Evolutionary conservation across 2,113 vertebrate species (phyloP), one percentile per base, ranked within the genome.

Genomic region (Cathartes aura): DNA sequence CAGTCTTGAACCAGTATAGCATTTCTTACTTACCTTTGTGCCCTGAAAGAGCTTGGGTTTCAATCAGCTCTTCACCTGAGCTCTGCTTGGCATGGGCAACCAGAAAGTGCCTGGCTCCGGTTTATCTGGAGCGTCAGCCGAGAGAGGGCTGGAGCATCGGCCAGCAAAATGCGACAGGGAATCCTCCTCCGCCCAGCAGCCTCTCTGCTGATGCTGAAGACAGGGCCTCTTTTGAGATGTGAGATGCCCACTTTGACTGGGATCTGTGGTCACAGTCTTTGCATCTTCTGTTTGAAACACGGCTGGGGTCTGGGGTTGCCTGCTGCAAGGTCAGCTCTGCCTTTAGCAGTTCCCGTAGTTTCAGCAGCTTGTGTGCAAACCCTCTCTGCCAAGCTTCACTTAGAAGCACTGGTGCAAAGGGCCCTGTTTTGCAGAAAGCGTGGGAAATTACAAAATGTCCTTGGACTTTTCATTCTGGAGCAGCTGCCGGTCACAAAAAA

Each of bases 1-100:
- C 91, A 93, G 73, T 85, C 93, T 96, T 96, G 80, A 95, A 89
- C 87, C 76, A 50, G 38, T 23, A 6, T 38, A 93, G 64, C n/a
- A 18, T 27, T 95, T 80, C 36, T 68, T n/a, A 16, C 53, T 53
- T 78, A 62, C 36, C 38, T 75, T 81, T 2, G 0, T 50, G 43
- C 52, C 38, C 40, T 85, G 73, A 71, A 72, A 43, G 23, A 52
- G 82, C 68, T 75, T 63, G 47, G 48, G 29, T 79, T 96, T 82
- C 72, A 78, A 0, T 11, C 3, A 5, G 30, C 56, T 52, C 43
- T 67, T 85, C 84, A 82, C 87, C 81, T 93, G 78, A 90, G 66
- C 70, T 72, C 53, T 45, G 56, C 78, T 64, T 95, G 89, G 68
- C 70, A 42, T 1, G 7, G 40, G 50, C 48, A 43, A 34, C 34